A percentile compares a stretch with the other conserved stretches of the same genome.
phyloP scores from a whole-genome alignment of 2,888 invertebrate genomes.

The Apoderus coryli region DNA sequence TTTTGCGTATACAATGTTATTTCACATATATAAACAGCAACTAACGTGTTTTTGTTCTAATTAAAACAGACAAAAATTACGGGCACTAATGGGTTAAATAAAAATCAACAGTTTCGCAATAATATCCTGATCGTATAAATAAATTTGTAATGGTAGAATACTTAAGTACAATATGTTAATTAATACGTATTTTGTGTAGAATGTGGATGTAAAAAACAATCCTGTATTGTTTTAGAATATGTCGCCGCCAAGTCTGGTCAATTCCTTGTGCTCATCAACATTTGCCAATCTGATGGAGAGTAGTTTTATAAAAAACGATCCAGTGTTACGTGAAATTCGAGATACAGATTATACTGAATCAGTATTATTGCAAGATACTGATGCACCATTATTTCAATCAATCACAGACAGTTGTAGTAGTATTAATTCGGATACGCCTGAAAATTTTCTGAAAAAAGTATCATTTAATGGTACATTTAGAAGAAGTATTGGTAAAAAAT shows the following conservation, averaged over 20 bases:
- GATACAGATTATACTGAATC: conserved; percentile 29
- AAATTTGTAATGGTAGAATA: too few species aligned
- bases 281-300: conserved; percentile 33
- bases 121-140: too few species aligned
- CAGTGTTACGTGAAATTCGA: conserved; percentile 29
- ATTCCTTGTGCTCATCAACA: conserved; percentile 36
- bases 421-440: conserved; percentile 28
- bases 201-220: too few species aligned
- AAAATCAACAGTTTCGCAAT: too few species aligned
- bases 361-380: conserved; percentile 26
- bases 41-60: too few species aligned
- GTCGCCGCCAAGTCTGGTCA: conserved; percentile 45
- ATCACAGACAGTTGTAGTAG: conserved; percentile 29
- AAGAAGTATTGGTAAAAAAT: conserved; percentile 13
- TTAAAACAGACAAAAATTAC: too few species aligned
- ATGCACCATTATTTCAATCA: conserved; percentile 28
- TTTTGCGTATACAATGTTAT: too few species aligned
- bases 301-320: conserved; percentile 32
- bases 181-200: too few species aligned
- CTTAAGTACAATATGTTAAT: too few species aligned
- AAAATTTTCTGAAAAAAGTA: conserved; percentile 27
- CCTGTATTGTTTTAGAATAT: too few species aligned
- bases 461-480: conserved; percentile 19
- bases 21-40: too few species aligned
- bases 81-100: too few species aligned